These are phyloP conservation scores for Tricholauxania praeusta DNA, from an alignment of 2,888 invertebrate species.

Conservation along the genomic window DNA sequence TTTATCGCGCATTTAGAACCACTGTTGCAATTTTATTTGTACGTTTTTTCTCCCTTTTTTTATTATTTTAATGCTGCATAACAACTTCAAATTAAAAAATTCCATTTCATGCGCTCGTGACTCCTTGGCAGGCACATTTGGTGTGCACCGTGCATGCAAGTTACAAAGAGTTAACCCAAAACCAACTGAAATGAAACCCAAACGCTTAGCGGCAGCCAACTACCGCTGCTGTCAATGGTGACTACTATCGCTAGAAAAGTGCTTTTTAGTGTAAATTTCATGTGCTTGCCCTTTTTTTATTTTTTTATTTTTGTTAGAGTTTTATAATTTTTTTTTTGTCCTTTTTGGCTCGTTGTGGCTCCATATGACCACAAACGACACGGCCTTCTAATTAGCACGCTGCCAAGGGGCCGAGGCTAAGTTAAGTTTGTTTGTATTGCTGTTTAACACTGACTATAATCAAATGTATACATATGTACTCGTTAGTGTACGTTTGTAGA, in stretches of 20 bases:
- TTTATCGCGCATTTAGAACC: constrained; percentile 13
- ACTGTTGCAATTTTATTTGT: background rate
- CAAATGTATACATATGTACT: too few species aligned
- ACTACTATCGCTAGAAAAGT: constrained; percentile 34
- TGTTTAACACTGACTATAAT: too few species aligned
- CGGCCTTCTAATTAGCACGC: constrained; percentile 48
- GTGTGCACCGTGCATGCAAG: constrained; percentile 1
- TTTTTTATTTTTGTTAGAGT: background rate
- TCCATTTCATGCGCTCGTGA: constrained; percentile 34
- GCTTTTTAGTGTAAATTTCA: constrained; percentile 28
- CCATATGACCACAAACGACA: constrained; percentile 44
- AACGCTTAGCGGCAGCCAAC: background rate
- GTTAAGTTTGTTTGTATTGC: too few species aligned
- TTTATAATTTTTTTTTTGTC: constrained; percentile 37
- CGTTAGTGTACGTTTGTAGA: too few species aligned
- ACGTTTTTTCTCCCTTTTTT: background rate
- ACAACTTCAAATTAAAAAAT: constrained; percentile 19
- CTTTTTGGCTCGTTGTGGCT: constrained; percentile 42
- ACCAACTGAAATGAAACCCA: background rate
- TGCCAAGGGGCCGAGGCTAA: too few species aligned
- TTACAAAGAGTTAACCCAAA: background rate
- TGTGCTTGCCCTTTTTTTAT: constrained; percentile 1
- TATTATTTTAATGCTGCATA: background rate
- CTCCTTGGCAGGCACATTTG: background rate
- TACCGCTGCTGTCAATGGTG: constrained; percentile 5